Conservation (phyloP, 2,888 invertebrate genomes). For the Sphecodes monilicornis region DNA sequence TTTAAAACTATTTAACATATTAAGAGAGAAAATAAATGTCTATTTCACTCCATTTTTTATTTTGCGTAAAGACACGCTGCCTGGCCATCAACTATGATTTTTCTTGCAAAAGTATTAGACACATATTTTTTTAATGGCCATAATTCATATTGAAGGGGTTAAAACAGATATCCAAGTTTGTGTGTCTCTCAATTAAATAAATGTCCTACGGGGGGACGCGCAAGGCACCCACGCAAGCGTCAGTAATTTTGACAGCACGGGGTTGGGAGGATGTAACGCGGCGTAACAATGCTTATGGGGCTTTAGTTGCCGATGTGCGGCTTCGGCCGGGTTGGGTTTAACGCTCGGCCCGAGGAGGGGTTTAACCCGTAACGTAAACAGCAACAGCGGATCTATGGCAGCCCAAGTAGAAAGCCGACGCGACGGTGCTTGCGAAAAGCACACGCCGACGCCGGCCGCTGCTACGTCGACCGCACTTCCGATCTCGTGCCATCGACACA, state of each 20-base stretch:
- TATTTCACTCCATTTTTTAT: no score
- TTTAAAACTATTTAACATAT: no score
- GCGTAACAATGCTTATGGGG: slow-evolving; percentile 79
- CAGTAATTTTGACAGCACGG: slow-evolving; percentile 44
- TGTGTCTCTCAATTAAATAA: slow-evolving; percentile 16
- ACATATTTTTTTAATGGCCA: no score
- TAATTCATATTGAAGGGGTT: no score
- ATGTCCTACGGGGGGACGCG: slow-evolving; percentile 17
- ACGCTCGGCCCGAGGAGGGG: slow-evolving; percentile 72
- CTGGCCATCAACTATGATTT: no score
- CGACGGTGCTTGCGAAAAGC: slow-evolving; percentile 31
- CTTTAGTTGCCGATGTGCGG: slow-evolving; percentile 76
- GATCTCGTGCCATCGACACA: slow-evolving; percentile 23
- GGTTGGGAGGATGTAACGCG: slow-evolving; percentile 71
- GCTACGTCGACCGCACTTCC: slow-evolving; percentile 26
- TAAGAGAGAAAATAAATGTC: no score
- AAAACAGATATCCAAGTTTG: no score
- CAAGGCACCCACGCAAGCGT: slow-evolving; percentile 15
- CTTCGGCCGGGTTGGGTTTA: slow-evolving; percentile 75
- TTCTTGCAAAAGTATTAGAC: no score
- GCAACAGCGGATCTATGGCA: slow-evolving; percentile 63
- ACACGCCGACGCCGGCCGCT: background rate
- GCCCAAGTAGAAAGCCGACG: slow-evolving; percentile 29
- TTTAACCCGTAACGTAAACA: slow-evolving; percentile 78
- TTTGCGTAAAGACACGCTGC: no score